These are phyloP conservation scores for Anastatus disparis DNA, from an alignment of 1,140 invertebrate species.

Conservation along the genomic window DNA sequence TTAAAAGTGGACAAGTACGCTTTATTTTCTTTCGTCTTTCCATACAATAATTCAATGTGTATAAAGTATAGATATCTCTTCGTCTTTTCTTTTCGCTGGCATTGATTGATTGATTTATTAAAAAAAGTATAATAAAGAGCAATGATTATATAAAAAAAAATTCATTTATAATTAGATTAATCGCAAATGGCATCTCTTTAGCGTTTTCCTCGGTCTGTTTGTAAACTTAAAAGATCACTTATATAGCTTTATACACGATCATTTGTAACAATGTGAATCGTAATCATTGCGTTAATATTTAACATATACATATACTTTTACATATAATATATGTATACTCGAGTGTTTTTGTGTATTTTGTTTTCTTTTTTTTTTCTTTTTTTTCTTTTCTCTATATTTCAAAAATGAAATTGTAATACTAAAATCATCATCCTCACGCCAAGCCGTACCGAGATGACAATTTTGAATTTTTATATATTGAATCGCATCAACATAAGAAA, in stretches of 20 bases:
- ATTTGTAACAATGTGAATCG: slow-evolving; percentile 67
- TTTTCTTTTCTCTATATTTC: slow-evolving; percentile 51
- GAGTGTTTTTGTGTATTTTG: slow-evolving; percentile 60
- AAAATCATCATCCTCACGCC: slow-evolving; percentile 61
- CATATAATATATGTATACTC: slow-evolving; percentile 64
- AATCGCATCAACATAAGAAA: neutral
- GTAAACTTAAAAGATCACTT: slow-evolving; percentile 65
- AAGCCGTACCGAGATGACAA: slow-evolving; percentile 55
- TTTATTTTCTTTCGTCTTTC: slow-evolving; percentile 18
- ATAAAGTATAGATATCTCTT: slow-evolving; percentile 37
- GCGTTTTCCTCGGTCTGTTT: slow-evolving; percentile 53
- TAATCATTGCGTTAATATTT: slow-evolving; percentile 67
- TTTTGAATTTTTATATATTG: slow-evolving; percentile 7
- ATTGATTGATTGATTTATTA: slow-evolving; percentile 45
- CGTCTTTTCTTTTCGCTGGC: slow-evolving; percentile 24
- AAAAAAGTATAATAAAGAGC: slow-evolving; percentile 46
- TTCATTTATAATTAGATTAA: slow-evolving; percentile 22
- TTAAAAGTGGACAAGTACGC: slow-evolving; percentile 32
- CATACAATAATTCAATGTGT: slow-evolving; percentile 26
- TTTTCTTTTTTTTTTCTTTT: slow-evolving; percentile 55
- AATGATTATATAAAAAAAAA: slow-evolving; percentile 31
- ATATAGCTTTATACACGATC: slow-evolving; percentile 67
- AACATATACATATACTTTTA: slow-evolving; percentile 63
- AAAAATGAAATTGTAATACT: slow-evolving; percentile 66
- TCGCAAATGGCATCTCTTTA: slow-evolving; percentile 62